Conservation (phyloP, 2,888 invertebrate genomes). For the Melipona bicolor region DNA sequence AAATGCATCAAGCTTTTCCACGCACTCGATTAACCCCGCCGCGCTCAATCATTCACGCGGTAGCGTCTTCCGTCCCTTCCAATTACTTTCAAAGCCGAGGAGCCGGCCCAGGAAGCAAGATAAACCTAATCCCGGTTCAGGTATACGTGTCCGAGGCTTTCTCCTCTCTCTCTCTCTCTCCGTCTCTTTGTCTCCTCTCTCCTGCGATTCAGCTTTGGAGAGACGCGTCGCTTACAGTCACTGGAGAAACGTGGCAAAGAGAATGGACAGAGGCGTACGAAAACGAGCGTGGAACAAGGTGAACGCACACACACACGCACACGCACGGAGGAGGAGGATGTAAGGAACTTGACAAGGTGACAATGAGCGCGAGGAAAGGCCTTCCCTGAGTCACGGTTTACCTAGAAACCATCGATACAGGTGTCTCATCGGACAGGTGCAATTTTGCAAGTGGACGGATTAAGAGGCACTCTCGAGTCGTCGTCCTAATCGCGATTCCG, state of each 20-base stretch:
- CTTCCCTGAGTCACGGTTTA: slow-evolving; percentile 70
- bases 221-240: slow-evolving; percentile 13
- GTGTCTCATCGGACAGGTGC: slow-evolving; percentile 75
- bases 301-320: neutral
- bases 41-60: slow-evolving; percentile 42
- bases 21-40: slow-evolving; percentile 39
- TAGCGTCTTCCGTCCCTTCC: slow-evolving; percentile 51
- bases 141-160: slow-evolving; percentile 32
- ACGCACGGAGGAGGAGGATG: neutral
- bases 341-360: slow-evolving; percentile 53
- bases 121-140: slow-evolving; percentile 55
- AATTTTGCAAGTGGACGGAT: slow-evolving; percentile 72
- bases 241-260: slow-evolving; percentile 1
- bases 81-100: slow-evolving; percentile 50
- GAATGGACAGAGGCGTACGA: slow-evolving; percentile 4
- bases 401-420: slow-evolving; percentile 74
- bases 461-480: too few species aligned
- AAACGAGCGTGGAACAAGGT: neutral
- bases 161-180: neutral
- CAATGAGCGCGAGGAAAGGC: slow-evolving; percentile 53
- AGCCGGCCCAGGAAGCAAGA: slow-evolving; percentile 36
- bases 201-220: slow-evolving; percentile 2
- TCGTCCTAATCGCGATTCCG: neutral
- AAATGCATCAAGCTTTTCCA: slow-evolving; percentile 38
- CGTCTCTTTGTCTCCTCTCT: too few species aligned